A percentile compares a stretch with the other conserved stretches of the same genome.
Conservation (phyloP, 2,888 invertebrate species). For the Andrena marginata region DNA sequence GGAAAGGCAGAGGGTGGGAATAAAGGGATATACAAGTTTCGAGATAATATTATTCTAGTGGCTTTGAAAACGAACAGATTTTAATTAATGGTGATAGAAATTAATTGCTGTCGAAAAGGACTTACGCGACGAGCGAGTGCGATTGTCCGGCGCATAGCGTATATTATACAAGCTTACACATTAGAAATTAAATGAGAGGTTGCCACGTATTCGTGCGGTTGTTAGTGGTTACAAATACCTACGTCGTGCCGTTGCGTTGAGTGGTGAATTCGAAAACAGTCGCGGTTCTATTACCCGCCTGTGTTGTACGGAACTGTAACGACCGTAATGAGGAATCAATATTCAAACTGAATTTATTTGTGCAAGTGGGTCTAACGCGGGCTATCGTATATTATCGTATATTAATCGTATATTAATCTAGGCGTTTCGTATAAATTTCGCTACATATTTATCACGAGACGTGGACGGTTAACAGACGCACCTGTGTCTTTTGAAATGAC, state of each 20-base stretch:
- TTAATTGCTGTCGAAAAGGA: not conserved
- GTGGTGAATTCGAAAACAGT: constrained; percentile 55
- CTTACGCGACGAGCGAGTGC: not conserved
- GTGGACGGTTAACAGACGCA: no score
- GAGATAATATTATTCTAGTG: not conserved
- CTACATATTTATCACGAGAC: no score
- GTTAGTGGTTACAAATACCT: constrained; percentile 51
- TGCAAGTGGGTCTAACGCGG: constrained; percentile 26
- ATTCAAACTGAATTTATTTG: constrained; percentile 61
- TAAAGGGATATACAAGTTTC: not conserved
- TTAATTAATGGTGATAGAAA: constrained; percentile 9
- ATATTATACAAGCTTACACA: constrained; percentile 26
- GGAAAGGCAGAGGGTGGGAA: not conserved
- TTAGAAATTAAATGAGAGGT: constrained; percentile 22
- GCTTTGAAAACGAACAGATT: not conserved
- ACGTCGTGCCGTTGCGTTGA: not conserved
- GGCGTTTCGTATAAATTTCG: constrained; percentile 5
- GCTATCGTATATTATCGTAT: constrained; percentile 6
- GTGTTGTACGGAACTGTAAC: constrained; percentile 40
- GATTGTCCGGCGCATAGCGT: not conserved
- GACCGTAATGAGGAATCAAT: constrained; percentile 57
- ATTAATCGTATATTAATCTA: not conserved
- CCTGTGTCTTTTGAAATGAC: no score
- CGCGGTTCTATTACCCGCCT: constrained; percentile 49
- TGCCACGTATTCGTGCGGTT: constrained; percentile 25